Evolutionary conservation across 2,113 vertebrate genomes (phyloP).

Genomic region (Otocyon megalotis): DNA sequence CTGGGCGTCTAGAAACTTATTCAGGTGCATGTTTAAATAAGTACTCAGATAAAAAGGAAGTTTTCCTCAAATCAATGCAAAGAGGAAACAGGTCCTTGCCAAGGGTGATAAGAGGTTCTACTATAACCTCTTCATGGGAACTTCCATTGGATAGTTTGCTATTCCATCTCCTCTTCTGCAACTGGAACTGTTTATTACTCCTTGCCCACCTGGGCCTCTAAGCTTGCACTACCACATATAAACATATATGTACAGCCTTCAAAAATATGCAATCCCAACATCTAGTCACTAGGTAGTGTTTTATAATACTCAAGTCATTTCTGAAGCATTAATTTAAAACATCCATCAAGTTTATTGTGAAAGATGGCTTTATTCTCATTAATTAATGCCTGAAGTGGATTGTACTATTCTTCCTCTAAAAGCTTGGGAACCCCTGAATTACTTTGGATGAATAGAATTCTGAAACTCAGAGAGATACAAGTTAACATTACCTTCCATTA

Average conservation of each 20-base stretch:
- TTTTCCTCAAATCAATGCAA: neutral
- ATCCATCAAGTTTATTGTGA: neutral
- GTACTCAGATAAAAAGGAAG: neutral
- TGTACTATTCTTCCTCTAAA: neutral
- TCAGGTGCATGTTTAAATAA: neutral
- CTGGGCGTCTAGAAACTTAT: neutral
- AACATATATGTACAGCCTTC: conserved; percentile 19
- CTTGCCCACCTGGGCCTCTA: neutral
- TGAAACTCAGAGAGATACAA: neutral
- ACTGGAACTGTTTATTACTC: neutral
- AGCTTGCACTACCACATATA: neutral
- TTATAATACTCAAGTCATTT: conserved; percentile 53
- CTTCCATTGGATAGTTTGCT: neutral
- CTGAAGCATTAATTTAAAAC: conserved; percentile 50
- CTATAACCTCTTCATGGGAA: neutral
- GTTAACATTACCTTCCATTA: conserved; percentile 33
- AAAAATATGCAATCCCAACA: conserved; percentile 37
- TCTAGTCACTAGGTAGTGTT: conserved; percentile 34
- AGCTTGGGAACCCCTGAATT: neutral
- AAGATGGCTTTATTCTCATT: conserved; percentile 53
- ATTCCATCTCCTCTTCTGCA: neutral
- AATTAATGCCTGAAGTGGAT: neutral
- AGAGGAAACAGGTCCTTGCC: neutral
- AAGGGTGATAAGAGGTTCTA: neutral
- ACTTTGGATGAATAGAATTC: conserved; percentile 8